A percentile compares a stretch with the other conserved stretches of the same genome.
These are phyloP conservation scores for Nemotelus pantherinus DNA, from an alignment of 2,888 invertebrate genomes.

Conservation along the genomic window DNA sequence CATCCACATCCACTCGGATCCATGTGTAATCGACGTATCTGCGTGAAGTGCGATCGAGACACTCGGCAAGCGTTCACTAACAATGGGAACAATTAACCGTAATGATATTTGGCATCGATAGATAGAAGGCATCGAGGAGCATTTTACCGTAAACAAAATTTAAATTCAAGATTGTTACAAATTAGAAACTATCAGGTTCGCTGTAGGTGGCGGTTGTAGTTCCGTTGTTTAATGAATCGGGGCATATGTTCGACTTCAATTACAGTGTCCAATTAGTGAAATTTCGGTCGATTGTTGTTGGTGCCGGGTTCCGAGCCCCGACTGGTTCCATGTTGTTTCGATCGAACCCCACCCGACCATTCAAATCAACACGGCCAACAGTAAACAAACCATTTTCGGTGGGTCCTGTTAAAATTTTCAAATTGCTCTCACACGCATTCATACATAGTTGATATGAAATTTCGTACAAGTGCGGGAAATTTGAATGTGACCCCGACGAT, in stretches of 20 bases:
- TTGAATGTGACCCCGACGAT: slow-evolving; percentile 4
- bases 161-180: slow-evolving; percentile 40
- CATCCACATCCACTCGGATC: background rate
- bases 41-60: background rate
- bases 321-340: background rate
- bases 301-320: background rate
- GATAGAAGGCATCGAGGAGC: background rate
- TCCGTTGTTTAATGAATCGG: slow-evolving; percentile 32
- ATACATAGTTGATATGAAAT: no score
- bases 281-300: slow-evolving; percentile 14
- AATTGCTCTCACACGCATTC: slow-evolving; percentile 14
- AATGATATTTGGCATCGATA: slow-evolving; percentile 31
- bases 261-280: slow-evolving; percentile 39
- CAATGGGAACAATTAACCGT: slow-evolving; percentile 25
- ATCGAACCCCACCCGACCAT: slow-evolving; percentile 4
- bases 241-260: slow-evolving; percentile 39
- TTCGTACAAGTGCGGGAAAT: slow-evolving; percentile 4
- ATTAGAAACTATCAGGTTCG: slow-evolving; percentile 40
- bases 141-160: slow-evolving; percentile 2
- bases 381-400: slow-evolving; percentile 22
- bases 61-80: background rate
- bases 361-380: slow-evolving; percentile 12
- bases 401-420: slow-evolving; percentile 8
- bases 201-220: slow-evolving; percentile 37
- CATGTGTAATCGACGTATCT: background rate